These are phyloP conservation scores for Scaptomyza graminum DNA, from an alignment of 1,140 invertebrate species.

Conservation along the genomic window DNA sequence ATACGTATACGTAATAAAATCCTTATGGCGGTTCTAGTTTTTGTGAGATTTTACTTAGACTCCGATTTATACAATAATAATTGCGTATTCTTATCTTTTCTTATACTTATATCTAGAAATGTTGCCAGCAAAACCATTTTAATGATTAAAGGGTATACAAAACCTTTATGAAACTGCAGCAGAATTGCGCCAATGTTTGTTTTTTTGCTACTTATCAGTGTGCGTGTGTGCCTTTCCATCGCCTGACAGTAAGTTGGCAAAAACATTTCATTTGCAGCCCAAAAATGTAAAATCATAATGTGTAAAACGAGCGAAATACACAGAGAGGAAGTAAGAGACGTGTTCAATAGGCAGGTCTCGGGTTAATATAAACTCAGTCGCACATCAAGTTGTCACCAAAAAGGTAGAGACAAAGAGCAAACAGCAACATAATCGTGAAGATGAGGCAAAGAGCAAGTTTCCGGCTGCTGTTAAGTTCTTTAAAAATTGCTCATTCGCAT, in stretches of 20 bases:
- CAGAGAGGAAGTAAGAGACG: background rate
- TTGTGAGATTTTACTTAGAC: no score
- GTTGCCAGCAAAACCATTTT: no score
- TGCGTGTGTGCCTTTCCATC: slow-evolving; percentile 31
- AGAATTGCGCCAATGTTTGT: slow-evolving; percentile 77
- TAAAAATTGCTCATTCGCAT: slow-evolving; percentile 13
- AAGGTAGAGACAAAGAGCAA: background rate
- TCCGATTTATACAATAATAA: no score
- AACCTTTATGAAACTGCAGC: slow-evolving; percentile 75
- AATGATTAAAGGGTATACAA: slow-evolving; percentile 7
- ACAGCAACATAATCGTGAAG: no score
- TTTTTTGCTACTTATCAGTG: slow-evolving; percentile 53
- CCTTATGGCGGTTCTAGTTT: no score
- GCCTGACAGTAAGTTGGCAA: slow-evolving; percentile 64
- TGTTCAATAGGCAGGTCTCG: slow-evolving; percentile 19
- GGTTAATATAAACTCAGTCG: slow-evolving; percentile 23
- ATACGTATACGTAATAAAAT: no score
- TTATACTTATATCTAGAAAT: no score
- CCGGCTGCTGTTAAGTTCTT: slow-evolving; percentile 21
- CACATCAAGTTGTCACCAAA: slow-evolving; percentile 18
- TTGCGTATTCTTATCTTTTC: no score
- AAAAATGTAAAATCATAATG: slow-evolving; percentile 67
- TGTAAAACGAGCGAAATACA: background rate
- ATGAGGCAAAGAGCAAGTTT: slow-evolving; percentile 8
- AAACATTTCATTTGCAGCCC: slow-evolving; percentile 71